Base-by-base conservation (phyloP, 2,797 vertebrate genomes). In the Anguilla pacifica region DNA sequence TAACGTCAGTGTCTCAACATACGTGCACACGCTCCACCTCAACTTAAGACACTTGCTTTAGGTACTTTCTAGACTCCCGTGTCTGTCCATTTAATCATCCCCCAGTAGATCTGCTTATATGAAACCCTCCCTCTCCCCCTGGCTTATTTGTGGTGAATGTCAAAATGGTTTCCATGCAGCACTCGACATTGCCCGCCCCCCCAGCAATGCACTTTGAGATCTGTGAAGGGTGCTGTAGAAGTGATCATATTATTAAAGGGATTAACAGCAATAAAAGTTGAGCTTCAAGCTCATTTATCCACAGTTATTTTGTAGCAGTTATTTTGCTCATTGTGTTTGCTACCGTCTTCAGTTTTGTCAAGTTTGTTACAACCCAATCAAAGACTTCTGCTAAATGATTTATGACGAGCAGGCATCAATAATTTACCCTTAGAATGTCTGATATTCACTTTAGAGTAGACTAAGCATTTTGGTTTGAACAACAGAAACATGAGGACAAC, bases 331-430 rank as follows among this genome's bases (percentile, higher is more conserved):
- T n/a, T 70, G 25, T n/a, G 64, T 70, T 70, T 10, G 6, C n/a
- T n/a, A 70, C 10, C 9, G 13, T 74, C 70, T 74, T 74, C 7
- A 35, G 3, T 35, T 74, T 10, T 28, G 9, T 9, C 17, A n/a
- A 11, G 31, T 74, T 28, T 31, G 5, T 10, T n/a, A 25, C 39
- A 25, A 46, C 46, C 79, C 19, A 6, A 31, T 82, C 22, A 6
- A 82, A 82, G 79, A 82, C 46, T 49, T 81, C 43, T 49, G 43
- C 79, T 49, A 51, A 82, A 82, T 82, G 19, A 82, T 13, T 51
- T 82, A 51, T 25, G 19, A 82, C 22, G 7, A 82, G 22, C 46
- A n/a, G 43, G 46, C 19, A 51, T 51, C 46, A 82, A 43, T 77
- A 43, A 82, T 82, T 51, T 49, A 82, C 22, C 46, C 46, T 51